Evolutionary conservation across 2,888 invertebrate genomes (phyloP).

Genomic region (Biston betularia): DNA sequence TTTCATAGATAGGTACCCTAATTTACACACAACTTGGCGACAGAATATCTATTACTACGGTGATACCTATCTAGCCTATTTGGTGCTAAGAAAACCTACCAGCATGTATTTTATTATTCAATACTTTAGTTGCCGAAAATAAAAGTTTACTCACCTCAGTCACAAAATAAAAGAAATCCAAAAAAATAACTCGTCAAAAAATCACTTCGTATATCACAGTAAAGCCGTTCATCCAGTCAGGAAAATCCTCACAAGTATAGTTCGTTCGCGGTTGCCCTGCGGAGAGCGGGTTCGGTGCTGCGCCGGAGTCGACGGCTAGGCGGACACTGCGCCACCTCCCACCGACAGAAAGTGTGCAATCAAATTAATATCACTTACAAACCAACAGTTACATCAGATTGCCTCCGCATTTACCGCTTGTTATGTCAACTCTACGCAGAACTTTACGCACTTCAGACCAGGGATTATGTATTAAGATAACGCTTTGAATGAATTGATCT

Average conservation of each 20-base stretch:
- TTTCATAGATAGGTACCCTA: too few species aligned
- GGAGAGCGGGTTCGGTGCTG: slow-evolving; percentile 55
- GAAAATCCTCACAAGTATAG: slow-evolving; percentile 26
- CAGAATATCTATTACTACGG: too few species aligned
- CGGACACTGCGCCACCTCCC: slow-evolving; percentile 63
- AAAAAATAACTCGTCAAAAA: slow-evolving; percentile 14
- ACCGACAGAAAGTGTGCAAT: slow-evolving; percentile 74
- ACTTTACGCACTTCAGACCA: slow-evolving; percentile 12
- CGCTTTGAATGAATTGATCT: background rate
- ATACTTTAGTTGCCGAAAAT: too few species aligned
- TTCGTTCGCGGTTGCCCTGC: slow-evolving; percentile 51
- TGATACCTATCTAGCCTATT: too few species aligned
- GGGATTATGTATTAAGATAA: too few species aligned
- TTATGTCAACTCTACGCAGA: slow-evolving; percentile 60
- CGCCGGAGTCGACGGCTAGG: slow-evolving; percentile 70
- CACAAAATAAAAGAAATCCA: slow-evolving; percentile 19
- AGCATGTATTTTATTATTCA: too few species aligned
- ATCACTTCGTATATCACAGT: slow-evolving; percentile 31
- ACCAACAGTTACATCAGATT: slow-evolving; percentile 54
- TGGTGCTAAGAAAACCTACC: too few species aligned
- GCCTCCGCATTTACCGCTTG: slow-evolving; percentile 70
- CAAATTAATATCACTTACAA: slow-evolving; percentile 77
- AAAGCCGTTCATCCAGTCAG: slow-evolving; percentile 26
- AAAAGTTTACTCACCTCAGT: slow-evolving; percentile 25
- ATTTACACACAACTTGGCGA: too few species aligned